Base-by-base conservation (phyloP, 2,888 invertebrate species). In the Callyntrura sp. region DNA sequence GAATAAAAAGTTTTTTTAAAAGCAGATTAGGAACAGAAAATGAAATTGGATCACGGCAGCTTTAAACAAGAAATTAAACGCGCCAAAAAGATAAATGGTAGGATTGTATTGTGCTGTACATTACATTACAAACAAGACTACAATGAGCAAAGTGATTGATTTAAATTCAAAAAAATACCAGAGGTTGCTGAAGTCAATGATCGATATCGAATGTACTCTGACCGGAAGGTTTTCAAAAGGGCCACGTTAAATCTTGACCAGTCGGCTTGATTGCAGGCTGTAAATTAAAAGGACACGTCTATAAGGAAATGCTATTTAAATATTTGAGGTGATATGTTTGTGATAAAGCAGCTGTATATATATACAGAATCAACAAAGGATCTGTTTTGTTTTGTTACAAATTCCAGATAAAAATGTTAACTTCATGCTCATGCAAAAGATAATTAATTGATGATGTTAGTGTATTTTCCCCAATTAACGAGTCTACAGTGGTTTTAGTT, bases 181-280 rank as follows among this genome's bases (percentile, higher is more conserved):
- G 88, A 84, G 12, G 28, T 78, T 94, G 93, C 96, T 97, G 91
- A 79, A 62, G 89, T 90, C 55, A 91, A 28, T n/a, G 91, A 82
- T 82, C 91, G 90, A 45, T 90, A 85, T 43, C 93, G 84, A 84
- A 89, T 92, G 70, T 91, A 92, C 94, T 98, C 98, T 43, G 97
- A 97, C 93, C 96, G 96, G 94, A 98, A 98, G 88, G 97, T 97
- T 93, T 97, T 97, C 93, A 98, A 96, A 70, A 99, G 95, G 94
- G 98, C 98, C 20, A 95, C 96, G 94, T 98, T 98, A 95, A 98
- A 98, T 84, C 96, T 95, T 9, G 96, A 96, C 91, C 97, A 96
- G 94, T 98, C 98, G 0, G 95, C 94, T 84, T 96, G 95, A 87
- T 96, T 96, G 94, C 98, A 98, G 81, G 95, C 96, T 95, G 95